Base-by-base conservation (phyloP, 1,140 invertebrate genomes). In the Papilio machaon region DNA sequence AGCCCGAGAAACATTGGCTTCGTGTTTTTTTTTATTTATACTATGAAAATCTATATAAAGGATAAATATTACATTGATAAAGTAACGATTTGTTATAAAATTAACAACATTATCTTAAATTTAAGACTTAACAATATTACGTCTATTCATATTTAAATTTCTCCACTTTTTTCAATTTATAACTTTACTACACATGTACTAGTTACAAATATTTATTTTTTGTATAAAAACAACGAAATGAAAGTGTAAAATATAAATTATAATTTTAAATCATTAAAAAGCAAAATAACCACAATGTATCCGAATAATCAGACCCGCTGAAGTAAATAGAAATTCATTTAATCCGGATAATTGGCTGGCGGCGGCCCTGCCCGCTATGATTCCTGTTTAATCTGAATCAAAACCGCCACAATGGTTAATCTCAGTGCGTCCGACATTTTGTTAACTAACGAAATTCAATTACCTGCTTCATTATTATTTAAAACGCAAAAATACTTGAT, bases 271-370 rank as follows among this genome's bases (percentile, higher is more conserved):
- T 23, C n/a, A 60, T 19, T 60, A 2, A 19, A 60, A 60, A 60
- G 58, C 6, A 19, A 54, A 54, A 54, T 54, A 54, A 54, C 52
- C 58, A 19, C 58, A 60, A 2, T 5, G 19, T 70, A 38, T 70
- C 64, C 13, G 23, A 67, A 67, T 67, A 67, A 67, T 67, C 2
- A 9, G 23, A 70, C n/a, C 64, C 64, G 30, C 30, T 15, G 13
- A 70, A 17, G 64, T 23, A 70, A 70, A 70, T 70, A 70, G 64
- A 70, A 70, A 70, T 70, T 70, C 64, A 70, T 70, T 70, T 23
- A 70, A 70, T 23, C 3, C 11, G 30, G 11, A 70, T 35, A 35
- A 70, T 38, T 38, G 64, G 23, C 30, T 30, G 30, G 64, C 52
- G 52, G 52, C 64, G 23, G 30, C 64, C 64, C 64, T 35, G 13